Evolutionary conservation across 2,113 vertebrate species (phyloP).

Genomic region (Nesospiza acunhae): DNA sequence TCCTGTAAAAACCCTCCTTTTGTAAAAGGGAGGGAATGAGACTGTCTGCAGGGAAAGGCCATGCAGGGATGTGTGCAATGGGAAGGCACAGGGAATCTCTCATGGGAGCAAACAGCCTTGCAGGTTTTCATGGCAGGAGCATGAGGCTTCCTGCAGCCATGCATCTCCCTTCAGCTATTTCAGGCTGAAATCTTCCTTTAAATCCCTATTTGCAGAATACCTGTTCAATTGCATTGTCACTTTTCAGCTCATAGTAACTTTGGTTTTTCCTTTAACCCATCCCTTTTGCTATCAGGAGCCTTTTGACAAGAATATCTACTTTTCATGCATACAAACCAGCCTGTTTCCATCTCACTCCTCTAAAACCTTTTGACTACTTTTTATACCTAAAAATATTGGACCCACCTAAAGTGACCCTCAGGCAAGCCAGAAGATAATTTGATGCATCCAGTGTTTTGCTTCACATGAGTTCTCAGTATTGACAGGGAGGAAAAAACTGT

Average conservation of each 20-base stretch:
- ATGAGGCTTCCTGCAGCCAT: neutral
- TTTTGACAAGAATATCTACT: neutral
- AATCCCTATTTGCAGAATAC: neutral
- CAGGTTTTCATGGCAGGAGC: neutral
- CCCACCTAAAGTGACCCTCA: neutral
- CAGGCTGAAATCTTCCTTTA: neutral
- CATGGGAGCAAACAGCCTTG: neutral
- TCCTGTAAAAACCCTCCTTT: neutral
- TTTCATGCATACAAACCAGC: neutral
- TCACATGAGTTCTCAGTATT: constrained; percentile 1
- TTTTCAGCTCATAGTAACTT: neutral
- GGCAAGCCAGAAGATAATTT: neutral
- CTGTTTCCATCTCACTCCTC: neutral
- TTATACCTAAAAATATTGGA: neutral
- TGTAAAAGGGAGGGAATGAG: neutral
- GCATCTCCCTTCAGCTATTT: neutral
- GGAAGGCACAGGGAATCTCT: neutral
- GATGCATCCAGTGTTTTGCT: neutral
- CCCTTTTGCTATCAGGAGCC: neutral
- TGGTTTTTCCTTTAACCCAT: neutral
- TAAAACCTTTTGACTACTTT: neutral
- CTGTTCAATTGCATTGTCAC: neutral
- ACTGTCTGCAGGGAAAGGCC: neutral
- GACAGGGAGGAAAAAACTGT: neutral
- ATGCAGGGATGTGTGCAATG: fast-evolving